These are phyloP conservation scores for Sebastes trivittatus DNA, from an alignment of 2,797 vertebrate species.

Conservation along the genomic window DNA sequence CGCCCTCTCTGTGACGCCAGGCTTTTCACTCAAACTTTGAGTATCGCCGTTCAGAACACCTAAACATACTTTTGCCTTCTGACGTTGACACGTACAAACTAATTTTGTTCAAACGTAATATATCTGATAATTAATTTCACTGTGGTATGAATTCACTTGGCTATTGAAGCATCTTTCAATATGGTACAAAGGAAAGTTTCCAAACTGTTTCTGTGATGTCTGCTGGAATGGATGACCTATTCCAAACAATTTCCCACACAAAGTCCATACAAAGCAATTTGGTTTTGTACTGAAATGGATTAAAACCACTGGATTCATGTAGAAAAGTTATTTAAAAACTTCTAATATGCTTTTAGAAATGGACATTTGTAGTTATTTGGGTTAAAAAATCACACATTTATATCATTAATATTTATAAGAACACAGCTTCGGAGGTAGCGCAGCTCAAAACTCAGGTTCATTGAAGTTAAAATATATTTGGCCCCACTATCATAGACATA, in stretches of 20 bases:
- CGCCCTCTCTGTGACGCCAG: neutral
- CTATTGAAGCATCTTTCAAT: neutral
- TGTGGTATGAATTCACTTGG: neutral
- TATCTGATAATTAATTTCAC: neutral
- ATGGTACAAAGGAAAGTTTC: neutral
- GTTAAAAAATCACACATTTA: neutral
- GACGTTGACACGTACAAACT: neutral
- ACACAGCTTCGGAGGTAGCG: neutral
- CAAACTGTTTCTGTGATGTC: neutral
- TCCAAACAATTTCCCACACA: neutral
- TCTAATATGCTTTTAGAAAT: neutral
- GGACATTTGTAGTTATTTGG: neutral
- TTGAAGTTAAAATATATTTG: slow-evolving; percentile 36
- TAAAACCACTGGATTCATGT: neutral
- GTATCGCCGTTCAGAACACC: neutral
- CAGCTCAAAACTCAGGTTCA: neutral
- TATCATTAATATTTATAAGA: neutral
- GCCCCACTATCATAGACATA: slow-evolving; percentile 29
- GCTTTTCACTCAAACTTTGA: neutral
- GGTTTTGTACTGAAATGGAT: neutral
- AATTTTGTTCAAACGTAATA: neutral
- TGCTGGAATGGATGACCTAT: neutral
- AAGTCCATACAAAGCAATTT: neutral
- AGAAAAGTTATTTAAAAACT: neutral
- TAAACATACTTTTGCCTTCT: neutral